These are phyloP conservation scores for Sycophila texana DNA, from an alignment of 2,888 invertebrate species.

Conservation along the genomic window DNA sequence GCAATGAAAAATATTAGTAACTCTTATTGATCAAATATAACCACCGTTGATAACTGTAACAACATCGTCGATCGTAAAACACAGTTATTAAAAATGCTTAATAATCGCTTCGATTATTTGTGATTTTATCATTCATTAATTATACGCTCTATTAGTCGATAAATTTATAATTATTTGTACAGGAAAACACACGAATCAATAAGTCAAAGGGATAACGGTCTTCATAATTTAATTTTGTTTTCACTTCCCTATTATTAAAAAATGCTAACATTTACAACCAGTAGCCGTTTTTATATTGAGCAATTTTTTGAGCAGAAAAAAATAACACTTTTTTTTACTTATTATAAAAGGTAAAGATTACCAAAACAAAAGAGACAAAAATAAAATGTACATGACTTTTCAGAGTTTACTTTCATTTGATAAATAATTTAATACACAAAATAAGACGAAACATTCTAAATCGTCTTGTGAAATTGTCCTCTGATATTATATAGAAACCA, in stretches of 20 bases:
- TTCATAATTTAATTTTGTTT: too few relatives aligned
- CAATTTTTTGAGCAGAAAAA: neutral
- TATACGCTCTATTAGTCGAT: conserved; percentile 37
- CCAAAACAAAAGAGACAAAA: too few relatives aligned
- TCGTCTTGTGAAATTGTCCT: conserved; percentile 13
- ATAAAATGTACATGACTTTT: conserved; percentile 1
- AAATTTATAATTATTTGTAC: conserved; percentile 37
- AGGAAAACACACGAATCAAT: conserved; percentile 46
- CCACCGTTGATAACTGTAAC: conserved; percentile 45
- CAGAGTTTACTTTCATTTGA: conserved; percentile 33
- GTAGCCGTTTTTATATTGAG: neutral
- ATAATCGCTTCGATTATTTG: conserved; percentile 24
- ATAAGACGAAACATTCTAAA: conserved; percentile 31
- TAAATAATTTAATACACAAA: conserved; percentile 35
- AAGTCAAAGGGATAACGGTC: conserved; percentile 28
- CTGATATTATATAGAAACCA: neutral
- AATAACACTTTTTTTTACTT: neutral
- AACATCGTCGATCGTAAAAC: conserved; percentile 43
- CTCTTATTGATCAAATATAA: conserved; percentile 45
- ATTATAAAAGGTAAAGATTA: neutral
- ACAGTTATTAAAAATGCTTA: conserved; percentile 45
- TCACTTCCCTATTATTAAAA: conserved; percentile 24
- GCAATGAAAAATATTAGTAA: conserved; percentile 25
- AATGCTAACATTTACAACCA: conserved; percentile 20
- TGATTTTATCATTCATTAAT: conserved; percentile 39